Evolutionary conservation across 2,888 invertebrate species (phyloP).

Genomic region (Erebia ligea): DNA sequence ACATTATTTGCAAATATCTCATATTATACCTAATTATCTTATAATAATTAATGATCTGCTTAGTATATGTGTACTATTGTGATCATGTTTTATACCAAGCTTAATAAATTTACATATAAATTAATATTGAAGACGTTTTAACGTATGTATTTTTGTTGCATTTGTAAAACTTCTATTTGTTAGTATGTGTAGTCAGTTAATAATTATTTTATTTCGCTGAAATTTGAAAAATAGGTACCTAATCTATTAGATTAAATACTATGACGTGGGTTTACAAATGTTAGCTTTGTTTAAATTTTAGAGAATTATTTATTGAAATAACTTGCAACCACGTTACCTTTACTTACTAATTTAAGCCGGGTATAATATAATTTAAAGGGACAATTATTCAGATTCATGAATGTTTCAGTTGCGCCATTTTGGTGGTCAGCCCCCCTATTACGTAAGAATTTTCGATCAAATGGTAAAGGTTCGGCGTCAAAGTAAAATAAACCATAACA

Average conservation of each 20-base stretch:
- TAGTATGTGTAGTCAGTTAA: background rate
- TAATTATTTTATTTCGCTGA: background rate
- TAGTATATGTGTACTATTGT: background rate
- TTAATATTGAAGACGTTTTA: background rate
- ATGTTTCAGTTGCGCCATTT: background rate
- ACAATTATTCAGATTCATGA: background rate
- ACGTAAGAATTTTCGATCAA: no score
- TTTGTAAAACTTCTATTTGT: background rate
- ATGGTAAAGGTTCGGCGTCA: no score
- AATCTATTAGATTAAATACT: background rate
- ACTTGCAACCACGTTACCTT: no score
- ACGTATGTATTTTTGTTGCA: background rate
- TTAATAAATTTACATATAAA: background rate
- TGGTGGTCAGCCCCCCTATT: no score
- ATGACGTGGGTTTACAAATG: background rate
- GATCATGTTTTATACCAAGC: conserved; percentile 1
- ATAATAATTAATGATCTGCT: background rate
- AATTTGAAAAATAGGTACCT: background rate
- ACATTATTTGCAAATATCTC: background rate
- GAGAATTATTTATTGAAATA: no score
- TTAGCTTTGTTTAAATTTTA: no score
- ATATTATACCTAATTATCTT: background rate
- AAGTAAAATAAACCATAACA: no score
- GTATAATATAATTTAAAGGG: no score
- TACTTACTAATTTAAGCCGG: no score